Conservation (phyloP, 2,797 vertebrate genomes). For the Tympanoctomys barrerae region DNA sequence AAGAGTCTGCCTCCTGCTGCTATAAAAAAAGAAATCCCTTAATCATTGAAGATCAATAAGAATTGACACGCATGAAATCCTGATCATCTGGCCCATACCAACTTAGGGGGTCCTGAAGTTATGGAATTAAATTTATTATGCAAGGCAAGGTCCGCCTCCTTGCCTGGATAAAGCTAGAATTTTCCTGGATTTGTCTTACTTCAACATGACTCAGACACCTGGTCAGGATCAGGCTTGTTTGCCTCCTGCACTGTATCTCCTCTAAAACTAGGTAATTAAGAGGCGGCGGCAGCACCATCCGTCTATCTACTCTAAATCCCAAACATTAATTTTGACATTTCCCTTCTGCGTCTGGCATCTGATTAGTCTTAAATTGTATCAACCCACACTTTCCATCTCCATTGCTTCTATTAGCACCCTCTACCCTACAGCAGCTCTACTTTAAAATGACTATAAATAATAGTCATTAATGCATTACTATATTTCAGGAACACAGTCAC, state of each 20-base stretch:
- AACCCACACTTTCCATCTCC: background rate
- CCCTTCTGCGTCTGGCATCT: conserved; percentile 2
- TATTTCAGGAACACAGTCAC: background rate
- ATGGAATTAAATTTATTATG: background rate
- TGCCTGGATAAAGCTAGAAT: background rate
- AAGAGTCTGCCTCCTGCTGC: background rate
- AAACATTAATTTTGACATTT: background rate
- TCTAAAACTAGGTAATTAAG: background rate
- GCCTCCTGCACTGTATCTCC: background rate
- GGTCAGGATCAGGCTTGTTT: background rate
- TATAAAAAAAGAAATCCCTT: background rate
- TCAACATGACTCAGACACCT: background rate
- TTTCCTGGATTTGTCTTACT: background rate
- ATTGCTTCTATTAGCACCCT: background rate
- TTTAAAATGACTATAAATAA: background rate
- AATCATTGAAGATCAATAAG: background rate
- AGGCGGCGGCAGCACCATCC: background rate
- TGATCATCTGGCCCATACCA: background rate
- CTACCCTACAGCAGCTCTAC: background rate
- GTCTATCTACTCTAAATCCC: background rate
- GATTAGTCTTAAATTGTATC: background rate
- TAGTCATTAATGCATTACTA: background rate
- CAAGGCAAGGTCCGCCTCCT: background rate
- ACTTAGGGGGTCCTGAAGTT: no score
- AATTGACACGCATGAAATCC: background rate